Evolutionary conservation across 92 coral and sea anemone species (phyloP).

Genomic region (Zoanthus sociatus): DNA sequence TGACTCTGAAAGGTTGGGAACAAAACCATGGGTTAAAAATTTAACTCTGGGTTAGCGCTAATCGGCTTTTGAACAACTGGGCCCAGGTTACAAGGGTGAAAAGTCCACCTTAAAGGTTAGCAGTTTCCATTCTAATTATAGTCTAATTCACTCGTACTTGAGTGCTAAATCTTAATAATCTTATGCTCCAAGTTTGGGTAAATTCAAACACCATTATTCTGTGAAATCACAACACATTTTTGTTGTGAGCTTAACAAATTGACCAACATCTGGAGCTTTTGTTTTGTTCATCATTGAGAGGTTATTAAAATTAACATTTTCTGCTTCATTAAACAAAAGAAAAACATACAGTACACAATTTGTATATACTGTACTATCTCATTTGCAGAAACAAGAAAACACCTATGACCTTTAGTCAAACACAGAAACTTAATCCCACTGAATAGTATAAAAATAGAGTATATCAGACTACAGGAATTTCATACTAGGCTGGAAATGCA

Average conservation of each 20-base stretch:
- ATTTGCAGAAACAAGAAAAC: not conserved
- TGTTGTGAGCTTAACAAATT: too few relatives aligned
- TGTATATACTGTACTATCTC: not conserved
- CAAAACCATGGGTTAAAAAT: too few relatives aligned
- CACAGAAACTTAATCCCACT: conserved; percentile 19
- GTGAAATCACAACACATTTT: not conserved
- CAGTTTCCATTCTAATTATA: too few relatives aligned
- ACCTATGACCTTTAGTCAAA: not conserved
- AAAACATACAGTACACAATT: not conserved
- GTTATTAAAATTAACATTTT: too few relatives aligned
- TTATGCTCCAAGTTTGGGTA: not conserved
- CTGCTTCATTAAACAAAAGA: not conserved
- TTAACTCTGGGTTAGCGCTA: too few relatives aligned
- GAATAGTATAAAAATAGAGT: conserved; percentile 28
- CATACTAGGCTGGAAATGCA: not conserved
- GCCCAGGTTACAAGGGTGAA: too few relatives aligned
- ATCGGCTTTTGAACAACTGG: too few relatives aligned
- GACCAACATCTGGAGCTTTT: too few relatives aligned
- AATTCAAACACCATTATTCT: not conserved
- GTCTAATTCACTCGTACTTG: too few relatives aligned
- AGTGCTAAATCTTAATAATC: not conserved
- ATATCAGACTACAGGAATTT: not conserved
- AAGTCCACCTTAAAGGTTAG: too few relatives aligned
- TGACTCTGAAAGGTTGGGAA: too few relatives aligned
- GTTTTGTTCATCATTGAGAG: too few relatives aligned